Conservation (phyloP, 1,140 invertebrate genomes). For the Rhyacophila brunnea region DNA sequence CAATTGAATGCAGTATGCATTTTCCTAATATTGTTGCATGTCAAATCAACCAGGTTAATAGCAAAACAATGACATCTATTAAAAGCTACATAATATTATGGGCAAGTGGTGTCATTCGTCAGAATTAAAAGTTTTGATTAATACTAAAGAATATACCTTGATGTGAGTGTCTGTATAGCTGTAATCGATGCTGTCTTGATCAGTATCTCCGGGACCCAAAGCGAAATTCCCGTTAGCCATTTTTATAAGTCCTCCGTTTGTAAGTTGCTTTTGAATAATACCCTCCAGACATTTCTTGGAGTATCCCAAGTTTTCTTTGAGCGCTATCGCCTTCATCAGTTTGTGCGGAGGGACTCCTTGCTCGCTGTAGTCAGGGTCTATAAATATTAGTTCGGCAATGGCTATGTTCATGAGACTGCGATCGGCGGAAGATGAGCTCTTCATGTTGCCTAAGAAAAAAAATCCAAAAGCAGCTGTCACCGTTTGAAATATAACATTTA, state of each 20-base stretch:
- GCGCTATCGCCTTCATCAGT: slow-evolving; percentile 62
- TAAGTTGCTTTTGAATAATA: slow-evolving; percentile 65
- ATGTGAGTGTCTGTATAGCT: slow-evolving; percentile 45
- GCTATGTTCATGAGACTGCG: slow-evolving; percentile 61
- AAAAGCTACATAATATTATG: no score
- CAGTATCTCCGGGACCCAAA: slow-evolving; percentile 54
- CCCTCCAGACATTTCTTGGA: slow-evolving; percentile 64
- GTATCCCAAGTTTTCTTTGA: slow-evolving; percentile 63
- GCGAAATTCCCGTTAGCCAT: slow-evolving; percentile 67
- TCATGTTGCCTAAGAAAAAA: slow-evolving; percentile 40
- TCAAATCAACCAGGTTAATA: no score
- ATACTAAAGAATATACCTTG: slow-evolving; percentile 40
- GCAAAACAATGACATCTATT: no score
- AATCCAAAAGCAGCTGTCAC: no score
- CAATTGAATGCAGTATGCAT: no score
- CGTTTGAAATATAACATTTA: no score
- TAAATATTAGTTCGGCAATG: slow-evolving; percentile 65
- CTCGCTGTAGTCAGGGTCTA: slow-evolving; percentile 69
- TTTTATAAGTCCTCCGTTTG: slow-evolving; percentile 64
- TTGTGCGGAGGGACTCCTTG: slow-evolving; percentile 66
- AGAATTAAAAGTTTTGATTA: no score
- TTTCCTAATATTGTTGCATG: no score
- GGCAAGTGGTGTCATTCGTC: no score
- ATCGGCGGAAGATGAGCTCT: slow-evolving; percentile 44
- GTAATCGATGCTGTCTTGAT: slow-evolving; percentile 13